Percentiles rank a stretch among this genome's conserved stretches.
phyloP scores from a whole-genome alignment of 1,140 invertebrate species.

The Amyelois transitella region DNA sequence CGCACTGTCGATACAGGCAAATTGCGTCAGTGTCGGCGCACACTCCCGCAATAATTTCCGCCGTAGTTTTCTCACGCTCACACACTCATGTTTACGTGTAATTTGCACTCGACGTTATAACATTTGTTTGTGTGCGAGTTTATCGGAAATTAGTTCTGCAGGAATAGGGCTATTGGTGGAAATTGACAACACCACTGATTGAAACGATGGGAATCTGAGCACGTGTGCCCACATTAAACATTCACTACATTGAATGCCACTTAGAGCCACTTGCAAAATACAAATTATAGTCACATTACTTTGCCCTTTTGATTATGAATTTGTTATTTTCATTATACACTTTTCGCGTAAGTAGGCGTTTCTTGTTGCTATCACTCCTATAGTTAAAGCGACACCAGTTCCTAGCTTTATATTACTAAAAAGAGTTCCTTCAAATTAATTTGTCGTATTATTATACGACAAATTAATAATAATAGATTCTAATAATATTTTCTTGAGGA shows the following conservation, averaged over 20 bases:
- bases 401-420: neutral
- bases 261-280: constrained; percentile 37
- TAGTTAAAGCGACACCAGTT: neutral
- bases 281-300: constrained; percentile 33
- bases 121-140: constrained; percentile 42
- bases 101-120: constrained; percentile 46
- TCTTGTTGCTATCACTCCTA: neutral
- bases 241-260: constrained; percentile 33
- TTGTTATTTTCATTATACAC: constrained; percentile 26
- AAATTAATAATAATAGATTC: too few species aligned
- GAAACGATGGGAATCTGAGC: constrained; percentile 45
- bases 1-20: constrained; percentile 19
- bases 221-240: constrained; percentile 49
- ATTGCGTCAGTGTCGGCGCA: constrained; percentile 27
- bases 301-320: constrained; percentile 34
- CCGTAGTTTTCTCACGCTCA: constrained; percentile 67
- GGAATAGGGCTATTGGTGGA: constrained; percentile 40
- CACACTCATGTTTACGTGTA: constrained; percentile 38
- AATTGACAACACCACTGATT: constrained; percentile 55
- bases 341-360: constrained; percentile 14
- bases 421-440: neutral
- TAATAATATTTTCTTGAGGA: too few species aligned
- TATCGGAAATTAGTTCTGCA: constrained; percentile 62
- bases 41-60: constrained; percentile 44
- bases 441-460: too few species aligned